Conservation (phyloP, 2,888 invertebrate species). For the Parnassius apollo region DNA sequence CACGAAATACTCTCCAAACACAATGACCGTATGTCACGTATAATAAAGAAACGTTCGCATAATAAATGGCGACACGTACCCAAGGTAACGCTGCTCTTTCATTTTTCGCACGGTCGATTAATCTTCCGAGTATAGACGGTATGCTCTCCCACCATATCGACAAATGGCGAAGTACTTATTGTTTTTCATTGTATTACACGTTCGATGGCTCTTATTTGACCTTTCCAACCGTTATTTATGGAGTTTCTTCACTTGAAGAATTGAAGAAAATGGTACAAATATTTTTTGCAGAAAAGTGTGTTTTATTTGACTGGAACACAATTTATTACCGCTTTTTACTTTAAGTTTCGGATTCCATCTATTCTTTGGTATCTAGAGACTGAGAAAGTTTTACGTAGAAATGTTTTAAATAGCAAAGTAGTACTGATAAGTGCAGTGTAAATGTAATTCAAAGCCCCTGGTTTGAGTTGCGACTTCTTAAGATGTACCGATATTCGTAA, state of each 20-base stretch:
- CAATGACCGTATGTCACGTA: constrained; percentile 35
- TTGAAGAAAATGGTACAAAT: not conserved
- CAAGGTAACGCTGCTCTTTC: constrained; percentile 62
- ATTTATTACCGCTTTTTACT: too few species aligned
- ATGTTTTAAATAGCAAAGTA: too few species aligned
- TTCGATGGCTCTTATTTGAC: constrained; percentile 13
- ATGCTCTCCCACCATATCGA: constrained; percentile 26
- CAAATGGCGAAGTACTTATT: constrained; percentile 30
- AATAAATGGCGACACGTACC: constrained; percentile 64
- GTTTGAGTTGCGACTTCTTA: too few species aligned
- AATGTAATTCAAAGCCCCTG: too few species aligned
- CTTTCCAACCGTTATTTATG: constrained; percentile 9
- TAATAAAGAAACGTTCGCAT: constrained; percentile 59
- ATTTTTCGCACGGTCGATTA: constrained; percentile 68
- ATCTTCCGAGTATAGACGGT: constrained; percentile 43
- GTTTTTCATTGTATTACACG: constrained; percentile 23
- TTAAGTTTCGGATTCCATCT: too few species aligned
- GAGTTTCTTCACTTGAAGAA: not conserved
- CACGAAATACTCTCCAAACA: constrained; percentile 12
- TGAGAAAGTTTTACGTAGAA: too few species aligned
- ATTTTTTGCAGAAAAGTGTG: not conserved
- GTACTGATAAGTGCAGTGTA: too few species aligned
- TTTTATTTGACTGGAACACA: too few species aligned
- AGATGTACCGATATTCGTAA: too few species aligned
- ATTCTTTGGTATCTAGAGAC: too few species aligned